Percentiles rank a stretch among this genome's conserved stretches.
These are phyloP conservation scores for Boloria euphrosyne DNA, from an alignment of 2,888 invertebrate genomes.

Conservation along the genomic window DNA sequence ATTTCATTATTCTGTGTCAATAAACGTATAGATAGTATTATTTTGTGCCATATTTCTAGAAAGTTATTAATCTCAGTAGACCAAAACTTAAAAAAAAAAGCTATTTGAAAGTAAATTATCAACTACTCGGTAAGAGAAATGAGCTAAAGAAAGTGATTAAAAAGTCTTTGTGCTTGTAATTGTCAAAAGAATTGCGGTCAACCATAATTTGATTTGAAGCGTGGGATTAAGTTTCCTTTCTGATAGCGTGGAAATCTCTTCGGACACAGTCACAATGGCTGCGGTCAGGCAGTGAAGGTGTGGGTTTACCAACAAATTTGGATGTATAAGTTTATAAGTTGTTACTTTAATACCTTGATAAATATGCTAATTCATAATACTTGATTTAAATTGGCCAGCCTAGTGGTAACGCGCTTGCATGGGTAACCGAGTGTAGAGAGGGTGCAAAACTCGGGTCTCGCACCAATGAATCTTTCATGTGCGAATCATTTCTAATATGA, in stretches of 20 bases:
- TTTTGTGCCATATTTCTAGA: not conserved
- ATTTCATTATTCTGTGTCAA: too few relatives aligned
- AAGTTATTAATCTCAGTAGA: not conserved
- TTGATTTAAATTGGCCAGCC: too few relatives aligned
- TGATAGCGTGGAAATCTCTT: constrained; percentile 20
- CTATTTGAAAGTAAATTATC: constrained; percentile 14
- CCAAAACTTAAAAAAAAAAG: constrained; percentile 5
- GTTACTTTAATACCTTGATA: not conserved
- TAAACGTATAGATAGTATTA: not conserved
- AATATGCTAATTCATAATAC: too few relatives aligned
- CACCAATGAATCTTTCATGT: too few relatives aligned
- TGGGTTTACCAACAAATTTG: too few relatives aligned
- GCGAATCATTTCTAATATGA: too few relatives aligned
- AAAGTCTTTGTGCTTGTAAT: constrained; percentile 18
- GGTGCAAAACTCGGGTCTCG: too few relatives aligned
- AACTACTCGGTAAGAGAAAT: constrained; percentile 13
- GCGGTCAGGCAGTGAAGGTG: not conserved
- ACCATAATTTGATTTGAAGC: constrained; percentile 23
- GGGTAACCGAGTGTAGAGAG: too few relatives aligned
- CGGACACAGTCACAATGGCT: constrained; percentile 7
- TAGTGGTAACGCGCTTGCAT: too few relatives aligned
- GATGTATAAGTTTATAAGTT: not conserved
- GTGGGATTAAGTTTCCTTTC: constrained; percentile 27
- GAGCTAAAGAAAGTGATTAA: constrained; percentile 21
- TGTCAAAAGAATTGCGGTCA: constrained; percentile 23